phyloP scores from a whole-genome alignment of 1,140 invertebrate species.

The Sycophaga agraensis region DNA sequence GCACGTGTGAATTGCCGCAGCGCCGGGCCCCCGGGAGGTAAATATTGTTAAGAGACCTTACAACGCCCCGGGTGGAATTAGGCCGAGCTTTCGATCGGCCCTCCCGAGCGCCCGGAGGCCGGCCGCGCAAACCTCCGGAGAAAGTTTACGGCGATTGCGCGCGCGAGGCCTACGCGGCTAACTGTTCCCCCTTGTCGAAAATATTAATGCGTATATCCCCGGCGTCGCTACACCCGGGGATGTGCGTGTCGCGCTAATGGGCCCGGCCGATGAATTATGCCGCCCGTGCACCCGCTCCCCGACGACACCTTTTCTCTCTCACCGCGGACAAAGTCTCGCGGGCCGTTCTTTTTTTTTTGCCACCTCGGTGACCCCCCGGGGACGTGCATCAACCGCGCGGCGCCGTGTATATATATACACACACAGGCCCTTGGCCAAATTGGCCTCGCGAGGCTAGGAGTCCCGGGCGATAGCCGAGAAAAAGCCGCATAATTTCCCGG shows the following conservation, averaged over 20 bases:
- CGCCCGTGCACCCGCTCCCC: background rate
- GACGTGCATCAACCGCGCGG: too few species aligned
- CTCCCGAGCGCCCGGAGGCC: background rate
- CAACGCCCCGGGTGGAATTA: too few species aligned
- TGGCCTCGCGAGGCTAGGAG: too few species aligned
- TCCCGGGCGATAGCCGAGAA: background rate
- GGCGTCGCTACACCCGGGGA: background rate
- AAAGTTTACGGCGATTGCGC: background rate
- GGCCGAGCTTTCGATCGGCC: background rate
- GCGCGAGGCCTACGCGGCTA: background rate
- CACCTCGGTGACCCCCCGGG: too few species aligned
- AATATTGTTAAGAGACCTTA: too few species aligned
- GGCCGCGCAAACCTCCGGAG: background rate
- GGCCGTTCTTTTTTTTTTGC: background rate
- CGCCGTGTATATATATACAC: too few species aligned
- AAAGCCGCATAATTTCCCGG: background rate
- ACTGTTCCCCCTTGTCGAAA: background rate
- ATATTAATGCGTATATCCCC: too few species aligned
- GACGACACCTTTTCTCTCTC: constrained; percentile 22
- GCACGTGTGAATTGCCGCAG: too few species aligned
- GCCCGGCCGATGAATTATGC: background rate
- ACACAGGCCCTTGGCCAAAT: too few species aligned
- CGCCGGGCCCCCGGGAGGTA: too few species aligned
- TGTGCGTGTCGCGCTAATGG: background rate
- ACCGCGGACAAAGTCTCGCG: background rate